Base-by-base conservation (phyloP, 2,797 vertebrate species). In the Darevskia nairensis region DNA sequence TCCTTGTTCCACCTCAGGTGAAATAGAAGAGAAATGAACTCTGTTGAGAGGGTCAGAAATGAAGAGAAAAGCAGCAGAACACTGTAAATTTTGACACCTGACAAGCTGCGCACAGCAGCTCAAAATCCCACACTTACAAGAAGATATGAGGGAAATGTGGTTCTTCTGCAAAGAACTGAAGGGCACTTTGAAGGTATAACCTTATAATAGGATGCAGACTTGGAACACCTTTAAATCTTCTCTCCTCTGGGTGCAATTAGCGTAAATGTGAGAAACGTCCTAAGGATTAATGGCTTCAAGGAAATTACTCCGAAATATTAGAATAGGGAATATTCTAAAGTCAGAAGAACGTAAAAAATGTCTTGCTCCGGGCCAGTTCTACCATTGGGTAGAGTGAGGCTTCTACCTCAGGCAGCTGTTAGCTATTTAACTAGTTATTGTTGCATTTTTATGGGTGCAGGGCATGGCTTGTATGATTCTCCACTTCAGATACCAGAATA, bases 161-260 rank as follows among this genome's bases (percentile, higher is more conserved):
- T 78, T 91, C n/a, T n/a, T n/a, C 35, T 75, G 3, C 3, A 27
- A 85, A 86, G 29, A 90, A 32, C 3, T 35, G 66, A 66, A 39
- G 27, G 35, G 13, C 66, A 46, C 32, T 7, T 46, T 44, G 59
- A 64, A 81, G 46, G 6, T 19, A 55, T 19, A 90, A 77, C 2
- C 8, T 83, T 89, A 71, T 19, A 61, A 77, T 35, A 66, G 25
- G 13, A 71, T 82, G 88, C 10, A 89, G 1, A 55, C 0, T 55
- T 50, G 0, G 86, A 85, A 90, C 71, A 81, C 5, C 32, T 87
- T 81, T 71, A 84, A 93, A 29, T 32, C 6, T 2, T 79, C 64
- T 79, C 46, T 8, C 7, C 8, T 81, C 41, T 86, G 66, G 25
- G 82, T 87, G 76, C 23, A 90, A 90, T 82, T 74, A 87, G 25